A percentile compares a stretch with the other conserved stretches of the same genome.
These are phyloP conservation scores for Cossypha dichroa DNA, from an alignment of 2,797 vertebrate species.

Conservation along the genomic window DNA sequence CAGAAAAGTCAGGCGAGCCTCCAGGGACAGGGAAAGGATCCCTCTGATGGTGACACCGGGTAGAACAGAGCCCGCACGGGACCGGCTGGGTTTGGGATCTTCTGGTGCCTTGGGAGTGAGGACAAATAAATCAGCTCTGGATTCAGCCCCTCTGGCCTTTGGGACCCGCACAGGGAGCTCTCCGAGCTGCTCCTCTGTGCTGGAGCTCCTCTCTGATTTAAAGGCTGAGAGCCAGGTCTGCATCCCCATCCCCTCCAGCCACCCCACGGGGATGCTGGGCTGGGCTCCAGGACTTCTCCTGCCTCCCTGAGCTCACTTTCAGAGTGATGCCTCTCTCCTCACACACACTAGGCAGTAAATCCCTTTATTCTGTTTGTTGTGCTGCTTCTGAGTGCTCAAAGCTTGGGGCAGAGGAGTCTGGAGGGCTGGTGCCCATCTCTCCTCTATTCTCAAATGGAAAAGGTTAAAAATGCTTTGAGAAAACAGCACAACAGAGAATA, in stretches of 20 bases:
- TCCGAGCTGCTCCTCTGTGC: not conserved
- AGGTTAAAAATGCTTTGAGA: not conserved
- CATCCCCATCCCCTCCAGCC: not conserved
- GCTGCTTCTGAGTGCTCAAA: not conserved
- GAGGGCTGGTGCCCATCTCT: not conserved
- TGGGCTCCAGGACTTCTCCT: not conserved
- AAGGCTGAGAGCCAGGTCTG: not conserved
- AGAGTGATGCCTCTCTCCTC: not conserved
- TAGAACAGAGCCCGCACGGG: not conserved
- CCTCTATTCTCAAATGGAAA: not conserved
- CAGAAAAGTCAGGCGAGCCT: conserved; percentile 5
- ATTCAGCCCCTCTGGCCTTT: not conserved
- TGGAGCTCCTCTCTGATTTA: not conserved
- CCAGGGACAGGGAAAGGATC: conserved; percentile 50
- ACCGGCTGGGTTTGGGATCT: fast-evolving
- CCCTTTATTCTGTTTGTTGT: not conserved
- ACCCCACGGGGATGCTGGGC: not conserved
- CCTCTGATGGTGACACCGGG: conserved; percentile 52
- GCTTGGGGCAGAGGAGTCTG: not conserved
- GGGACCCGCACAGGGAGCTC: not conserved
- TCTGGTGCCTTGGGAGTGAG: fast-evolving
- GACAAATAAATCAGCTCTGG: not conserved
- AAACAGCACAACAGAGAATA: not conserved
- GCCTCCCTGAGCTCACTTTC: fast-evolving
- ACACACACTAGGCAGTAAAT: not conserved